Evolutionary conservation across 2,888 invertebrate species (phyloP).

Genomic region (Stegana nigrithorax): DNA sequence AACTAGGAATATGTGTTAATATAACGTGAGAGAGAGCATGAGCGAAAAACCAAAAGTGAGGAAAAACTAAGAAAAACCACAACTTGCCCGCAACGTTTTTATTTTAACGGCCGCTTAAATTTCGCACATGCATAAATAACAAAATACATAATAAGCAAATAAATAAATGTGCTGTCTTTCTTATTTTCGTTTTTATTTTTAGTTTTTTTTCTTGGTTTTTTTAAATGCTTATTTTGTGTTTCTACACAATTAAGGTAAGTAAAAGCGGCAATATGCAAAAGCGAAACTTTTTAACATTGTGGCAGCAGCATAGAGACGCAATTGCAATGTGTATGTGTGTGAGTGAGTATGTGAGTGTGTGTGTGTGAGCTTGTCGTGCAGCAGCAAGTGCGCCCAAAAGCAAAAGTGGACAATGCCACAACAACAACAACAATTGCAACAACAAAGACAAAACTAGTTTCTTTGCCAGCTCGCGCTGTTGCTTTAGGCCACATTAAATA

Average conservation of each 20-base stretch:
- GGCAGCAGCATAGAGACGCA: neutral
- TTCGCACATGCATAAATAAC: conserved; percentile 39
- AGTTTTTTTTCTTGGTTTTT: too few relatives aligned
- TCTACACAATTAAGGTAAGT: conserved; percentile 17
- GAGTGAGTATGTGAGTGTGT: neutral
- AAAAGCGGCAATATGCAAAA: neutral
- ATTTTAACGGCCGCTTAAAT: too few relatives aligned
- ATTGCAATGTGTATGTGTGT: conserved; percentile 10
- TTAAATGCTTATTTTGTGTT: too few relatives aligned
- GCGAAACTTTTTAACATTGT: neutral
- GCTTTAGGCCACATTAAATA: conserved; percentile 25
- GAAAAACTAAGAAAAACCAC: neutral
- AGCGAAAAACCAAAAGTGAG: neutral
- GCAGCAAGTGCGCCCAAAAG: conserved; percentile 5
- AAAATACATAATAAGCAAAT: conserved; percentile 8
- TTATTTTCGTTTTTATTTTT: too few relatives aligned
- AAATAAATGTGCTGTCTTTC: too few relatives aligned
- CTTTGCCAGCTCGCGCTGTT: neutral
- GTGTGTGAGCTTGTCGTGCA: too few relatives aligned
- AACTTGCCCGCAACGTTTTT: too few relatives aligned
- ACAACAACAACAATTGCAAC: conserved; percentile 6
- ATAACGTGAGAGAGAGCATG: conserved; percentile 42
- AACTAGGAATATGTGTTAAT: conserved; percentile 56
- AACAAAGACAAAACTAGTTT: conserved; percentile 16
- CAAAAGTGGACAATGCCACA: conserved; percentile 2